Percentiles rank a stretch among this genome's conserved stretches.
These are phyloP conservation scores for Chrysochloris asiatica DNA, from an alignment of 2,113 vertebrate species.

Conservation along the genomic window DNA sequence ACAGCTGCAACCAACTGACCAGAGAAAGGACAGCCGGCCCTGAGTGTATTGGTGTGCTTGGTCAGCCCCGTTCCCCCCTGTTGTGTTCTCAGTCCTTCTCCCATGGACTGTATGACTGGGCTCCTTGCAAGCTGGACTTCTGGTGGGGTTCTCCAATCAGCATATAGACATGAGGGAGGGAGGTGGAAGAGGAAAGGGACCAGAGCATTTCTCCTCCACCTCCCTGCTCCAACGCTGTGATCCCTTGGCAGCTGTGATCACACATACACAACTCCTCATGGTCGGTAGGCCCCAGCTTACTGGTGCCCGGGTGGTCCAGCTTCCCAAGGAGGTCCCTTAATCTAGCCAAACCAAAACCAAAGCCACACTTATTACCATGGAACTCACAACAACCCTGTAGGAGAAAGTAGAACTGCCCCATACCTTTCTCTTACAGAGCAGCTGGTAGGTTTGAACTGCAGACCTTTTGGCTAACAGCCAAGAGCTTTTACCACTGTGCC, in stretches of 20 bases:
- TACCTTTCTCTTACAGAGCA: background rate
- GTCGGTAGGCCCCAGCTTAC: fast-evolving
- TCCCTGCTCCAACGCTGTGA: no score
- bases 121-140: background rate
- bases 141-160: no score
- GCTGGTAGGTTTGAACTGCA: background rate
- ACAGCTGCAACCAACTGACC: background rate
- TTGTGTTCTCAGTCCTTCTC: fast-evolving
- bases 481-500: background rate
- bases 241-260: background rate
- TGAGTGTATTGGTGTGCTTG: no score
- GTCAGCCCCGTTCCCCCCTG: no score
- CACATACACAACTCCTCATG: background rate
- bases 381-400: no score
- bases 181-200: background rate
- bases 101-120: no score
- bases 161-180: no score
- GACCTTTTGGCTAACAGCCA: background rate
- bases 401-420: no score
- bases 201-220: background rate
- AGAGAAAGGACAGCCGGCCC: no score
- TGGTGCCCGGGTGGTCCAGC: background rate
- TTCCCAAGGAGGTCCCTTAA: background rate
- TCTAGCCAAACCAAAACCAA: background rate
- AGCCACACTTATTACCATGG: no score